Base-by-base conservation (phyloP, 2,797 vertebrate species). In the Mustela erminea region DNA sequence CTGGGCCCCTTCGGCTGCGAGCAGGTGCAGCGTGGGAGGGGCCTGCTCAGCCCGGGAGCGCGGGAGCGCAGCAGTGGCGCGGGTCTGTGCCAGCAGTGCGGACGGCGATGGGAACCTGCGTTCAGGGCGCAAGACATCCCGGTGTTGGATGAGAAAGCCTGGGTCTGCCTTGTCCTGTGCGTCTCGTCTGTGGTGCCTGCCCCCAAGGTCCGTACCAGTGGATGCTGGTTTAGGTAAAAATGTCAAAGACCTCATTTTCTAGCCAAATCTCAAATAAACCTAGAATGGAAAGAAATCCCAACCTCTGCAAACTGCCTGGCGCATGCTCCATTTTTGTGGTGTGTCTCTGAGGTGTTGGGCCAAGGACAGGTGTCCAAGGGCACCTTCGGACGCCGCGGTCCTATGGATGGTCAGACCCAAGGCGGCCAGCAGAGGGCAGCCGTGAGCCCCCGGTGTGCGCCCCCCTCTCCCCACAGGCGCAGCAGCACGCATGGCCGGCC, bases 371-470 rank as follows among this genome's bases (percentile, higher is more conserved):
- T 10, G 60, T 49, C 41, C 29, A 20, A 20, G 29, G 60, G 7
- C 17, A 18, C 75, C 46, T 84, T 64, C 29, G 18, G 14, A 38
- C 15, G 60, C 21, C 35, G 49, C 18, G 5, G 23, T 58, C 72
- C 38, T 7, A 1, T 20, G 78, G 88, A 25, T 46, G 60, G 56
- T 27, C 52, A 25, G 86, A 23, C 46, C n/a, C 38, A 4, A 49
- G 43, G 90, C 13, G 12, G 38, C 70, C 86, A 43, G 58, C 62
- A 92, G 95, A 87, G 95, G 62, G 91, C 94, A 92, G 74, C 68
- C 68, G 10, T 0, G 13, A 58, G 68, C 41, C 52, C 18, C 72
- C 54, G n/a, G 38, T 2, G 4, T 2, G 20, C 2, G 10, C 2
- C 49, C 20, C 25, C 60, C 5, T 27, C n/a, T n/a, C 20, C 49